Percentiles rank a stretch among this genome's conserved stretches.
Conservation (phyloP, 2,888 invertebrate species). For the Sycophila texana region DNA sequence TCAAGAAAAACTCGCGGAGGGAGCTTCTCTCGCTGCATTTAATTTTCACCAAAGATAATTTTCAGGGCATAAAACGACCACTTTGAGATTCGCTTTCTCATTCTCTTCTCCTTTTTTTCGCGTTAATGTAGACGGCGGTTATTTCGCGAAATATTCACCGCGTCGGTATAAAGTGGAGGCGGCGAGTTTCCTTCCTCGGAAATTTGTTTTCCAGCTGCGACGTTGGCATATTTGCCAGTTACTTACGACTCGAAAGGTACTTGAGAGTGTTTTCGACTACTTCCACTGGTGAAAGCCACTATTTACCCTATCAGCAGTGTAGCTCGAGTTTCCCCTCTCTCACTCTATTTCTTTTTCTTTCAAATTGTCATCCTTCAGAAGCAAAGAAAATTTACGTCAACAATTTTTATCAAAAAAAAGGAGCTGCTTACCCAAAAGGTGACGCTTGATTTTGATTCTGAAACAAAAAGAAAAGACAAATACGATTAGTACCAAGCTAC, state of each 20-base stretch:
- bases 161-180: too few species aligned
- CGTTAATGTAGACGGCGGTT: too few species aligned
- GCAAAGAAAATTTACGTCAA: not conserved
- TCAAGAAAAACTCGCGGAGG: not conserved
- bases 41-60: not conserved
- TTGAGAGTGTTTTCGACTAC: not conserved
- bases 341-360: not conserved
- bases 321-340: not conserved
- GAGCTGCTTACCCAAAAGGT: slow-evolving; percentile 8
- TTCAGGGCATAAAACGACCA: not conserved
- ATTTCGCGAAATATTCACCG: too few species aligned
- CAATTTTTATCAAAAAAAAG: too few species aligned
- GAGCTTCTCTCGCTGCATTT: not conserved
- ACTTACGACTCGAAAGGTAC: not conserved
- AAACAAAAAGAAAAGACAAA: slow-evolving; percentile 16
- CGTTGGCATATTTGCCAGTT: slow-evolving; percentile 11
- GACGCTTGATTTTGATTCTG: slow-evolving; percentile 11
- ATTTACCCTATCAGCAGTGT: not conserved
- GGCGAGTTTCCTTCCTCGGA: not conserved
- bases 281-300: not conserved
- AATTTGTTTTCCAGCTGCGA: slow-evolving; percentile 11
- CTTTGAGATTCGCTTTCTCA: too few species aligned
- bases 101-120: too few species aligned
- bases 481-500: not conserved
- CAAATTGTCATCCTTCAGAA: not conserved